Conservation (phyloP, 2,888 invertebrate species). For the Dilophus febrilis region DNA sequence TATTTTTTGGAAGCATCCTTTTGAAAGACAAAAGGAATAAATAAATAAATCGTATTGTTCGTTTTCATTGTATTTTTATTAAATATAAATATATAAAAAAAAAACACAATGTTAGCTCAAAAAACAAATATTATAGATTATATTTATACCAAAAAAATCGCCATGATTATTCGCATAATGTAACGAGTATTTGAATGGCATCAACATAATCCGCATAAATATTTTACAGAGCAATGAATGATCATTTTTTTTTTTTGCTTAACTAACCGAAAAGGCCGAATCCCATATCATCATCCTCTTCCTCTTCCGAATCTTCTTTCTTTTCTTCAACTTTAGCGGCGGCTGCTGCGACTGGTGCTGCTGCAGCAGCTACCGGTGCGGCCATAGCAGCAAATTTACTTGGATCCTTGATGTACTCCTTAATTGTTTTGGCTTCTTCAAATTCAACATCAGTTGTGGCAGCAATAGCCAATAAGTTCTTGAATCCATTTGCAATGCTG, state of each 20-base stretch:
- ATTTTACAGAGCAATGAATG: background rate
- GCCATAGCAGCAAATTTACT: constrained; percentile 71
- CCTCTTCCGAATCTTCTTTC: constrained; percentile 64
- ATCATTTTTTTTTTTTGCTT: background rate
- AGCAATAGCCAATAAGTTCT: constrained; percentile 91
- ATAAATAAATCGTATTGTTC: no score
- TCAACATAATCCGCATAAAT: background rate
- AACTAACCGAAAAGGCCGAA: constrained; percentile 80
- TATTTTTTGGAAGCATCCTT: no score
- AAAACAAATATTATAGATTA: no score
- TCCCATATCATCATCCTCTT: constrained; percentile 93
- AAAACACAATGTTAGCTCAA: no score
- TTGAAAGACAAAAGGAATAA: no score
- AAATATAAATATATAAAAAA: no score
- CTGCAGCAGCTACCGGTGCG: constrained; percentile 39
- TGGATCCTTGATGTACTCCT: constrained; percentile 90
- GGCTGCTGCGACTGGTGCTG: constrained; percentile 45
- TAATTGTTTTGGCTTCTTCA: constrained; percentile 82
- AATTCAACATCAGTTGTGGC: constrained; percentile 92
- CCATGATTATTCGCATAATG: background rate
- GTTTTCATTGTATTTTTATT: no score
- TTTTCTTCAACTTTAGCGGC: constrained; percentile 55
- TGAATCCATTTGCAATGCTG: constrained; percentile 94
- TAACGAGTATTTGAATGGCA: constrained; percentile 3
- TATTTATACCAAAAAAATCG: no score